Conservation (phyloP, 2,113 vertebrate species). For the Nothocercus nigrocapillus region DNA sequence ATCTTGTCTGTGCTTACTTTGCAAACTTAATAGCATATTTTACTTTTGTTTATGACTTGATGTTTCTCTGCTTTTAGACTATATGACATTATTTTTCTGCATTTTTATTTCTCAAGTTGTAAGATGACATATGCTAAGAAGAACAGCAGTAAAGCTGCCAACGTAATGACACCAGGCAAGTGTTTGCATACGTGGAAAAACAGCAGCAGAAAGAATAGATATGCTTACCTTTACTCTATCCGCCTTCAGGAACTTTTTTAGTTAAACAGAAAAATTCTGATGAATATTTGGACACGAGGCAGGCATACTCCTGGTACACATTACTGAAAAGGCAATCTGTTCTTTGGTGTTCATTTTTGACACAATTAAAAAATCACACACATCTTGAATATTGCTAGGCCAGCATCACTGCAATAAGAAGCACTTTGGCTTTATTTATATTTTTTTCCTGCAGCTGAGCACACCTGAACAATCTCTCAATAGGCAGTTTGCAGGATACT, state of each 20-base stretch:
- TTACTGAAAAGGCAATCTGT: neutral
- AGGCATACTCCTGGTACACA: neutral
- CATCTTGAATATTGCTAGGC: neutral
- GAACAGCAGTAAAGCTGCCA: neutral
- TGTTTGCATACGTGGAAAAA: neutral
- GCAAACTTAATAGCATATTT: neutral
- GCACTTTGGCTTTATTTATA: neutral
- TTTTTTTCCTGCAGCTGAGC: neutral
- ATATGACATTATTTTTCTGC: neutral
- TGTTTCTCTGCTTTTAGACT: neutral
- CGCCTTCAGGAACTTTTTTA: neutral
- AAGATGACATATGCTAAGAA: neutral
- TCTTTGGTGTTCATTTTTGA: neutral
- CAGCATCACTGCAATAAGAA: neutral
- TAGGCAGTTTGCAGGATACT: neutral
- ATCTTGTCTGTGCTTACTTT: neutral
- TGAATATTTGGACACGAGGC: neutral
- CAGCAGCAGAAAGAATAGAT: neutral
- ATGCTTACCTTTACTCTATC: neutral
- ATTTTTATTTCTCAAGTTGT: neutral
- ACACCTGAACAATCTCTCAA: neutral
- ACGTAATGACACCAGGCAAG: neutral
- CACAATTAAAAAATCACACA: neutral
- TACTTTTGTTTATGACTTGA: conserved; percentile 4
- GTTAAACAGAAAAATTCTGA: neutral